Evolutionary conservation across 2,113 vertebrate species (phyloP), one percentile per base, ranked within the genome.

Genomic region (Bagarius yarrelli): DNA sequence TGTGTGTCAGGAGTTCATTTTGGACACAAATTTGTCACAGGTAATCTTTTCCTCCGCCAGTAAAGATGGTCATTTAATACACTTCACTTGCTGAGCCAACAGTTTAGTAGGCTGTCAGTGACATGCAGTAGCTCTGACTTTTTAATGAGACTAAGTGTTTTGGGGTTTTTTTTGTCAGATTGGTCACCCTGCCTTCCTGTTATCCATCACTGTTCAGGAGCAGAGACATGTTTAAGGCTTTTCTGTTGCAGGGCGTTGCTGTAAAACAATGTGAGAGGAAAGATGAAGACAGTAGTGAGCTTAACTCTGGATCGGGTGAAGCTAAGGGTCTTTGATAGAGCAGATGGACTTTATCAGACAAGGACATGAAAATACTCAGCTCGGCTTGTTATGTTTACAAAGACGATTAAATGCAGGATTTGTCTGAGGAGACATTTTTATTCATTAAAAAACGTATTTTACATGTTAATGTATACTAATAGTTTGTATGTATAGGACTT

Each of bases 231-330:
- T 30, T 44, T 64, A 1, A 8, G 60, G 47, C 18, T 81, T 5
- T 25, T 8, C 19, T 25, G 18, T 27, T 71, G 55, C 64, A 80
- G 60, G 61, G 60, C 21, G 8, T 23, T 50, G 67, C 67, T 80
- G 36, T 73, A 27, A 44, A 34, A 63, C 80, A 75, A n/a, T 64
- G 40, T 11, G 60, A 32, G 47, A 57, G 60, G 55, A 75, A 75
- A 81, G 47, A 50, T 14, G 9, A 59, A 59, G 55, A 61, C 53
- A 27, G 47, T 40, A 40, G 57, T 40, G 30, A 76, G 63, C 77
- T 80, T 82, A 70, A 71, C 25, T 50, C 55, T 59, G 80, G 76
- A 76, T 64, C 14, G 57, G 52, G 40, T 74, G 79, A 59, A 32
- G 27, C 57, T 64, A 69, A 13, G 47, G 30, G 53, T 27, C 34